Percentiles rank a stretch among this genome's conserved stretches.
These are phyloP conservation scores for Pica pica DNA, from an alignment of 2,113 vertebrate species.

Conservation along the genomic window DNA sequence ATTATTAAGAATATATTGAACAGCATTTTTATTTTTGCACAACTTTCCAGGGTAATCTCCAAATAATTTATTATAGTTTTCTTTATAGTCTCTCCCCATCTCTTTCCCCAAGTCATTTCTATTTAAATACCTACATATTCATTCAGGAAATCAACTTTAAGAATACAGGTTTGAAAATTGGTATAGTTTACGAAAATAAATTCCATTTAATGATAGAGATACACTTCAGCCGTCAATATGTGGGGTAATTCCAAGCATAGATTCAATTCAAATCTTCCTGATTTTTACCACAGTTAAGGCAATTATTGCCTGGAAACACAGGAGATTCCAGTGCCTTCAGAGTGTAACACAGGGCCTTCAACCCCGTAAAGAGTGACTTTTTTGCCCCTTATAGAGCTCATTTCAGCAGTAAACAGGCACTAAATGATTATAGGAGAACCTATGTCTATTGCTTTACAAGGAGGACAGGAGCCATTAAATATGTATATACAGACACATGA, in stretches of 20 bases:
- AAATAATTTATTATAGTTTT: not conserved
- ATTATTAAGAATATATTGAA: not conserved
- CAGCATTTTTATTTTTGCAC: not conserved
- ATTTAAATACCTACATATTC: not conserved
- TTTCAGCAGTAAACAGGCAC: not conserved
- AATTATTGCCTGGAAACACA: not conserved
- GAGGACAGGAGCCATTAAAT: not conserved
- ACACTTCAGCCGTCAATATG: not conserved
- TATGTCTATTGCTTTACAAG: not conserved
- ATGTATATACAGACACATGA: not conserved
- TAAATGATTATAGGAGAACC: not conserved
- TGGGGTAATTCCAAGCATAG: not conserved
- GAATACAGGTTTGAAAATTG: not conserved
- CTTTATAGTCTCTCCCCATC: not conserved
- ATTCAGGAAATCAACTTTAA: not conserved
- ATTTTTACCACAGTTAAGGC: not conserved
- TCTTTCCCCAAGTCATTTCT: not conserved
- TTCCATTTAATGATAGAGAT: not conserved
- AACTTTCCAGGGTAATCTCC: not conserved
- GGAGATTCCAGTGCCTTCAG: not conserved
- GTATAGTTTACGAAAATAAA: not conserved
- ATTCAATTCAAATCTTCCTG: not conserved
- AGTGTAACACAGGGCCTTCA: not conserved
- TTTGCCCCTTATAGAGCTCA: not conserved
- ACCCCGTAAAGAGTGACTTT: fast-evolving